A percentile compares a stretch with the other conserved stretches of the same genome.
phyloP scores from a whole-genome alignment of 1,140 invertebrate genomes.

The Polyergus mexicanus region DNA sequence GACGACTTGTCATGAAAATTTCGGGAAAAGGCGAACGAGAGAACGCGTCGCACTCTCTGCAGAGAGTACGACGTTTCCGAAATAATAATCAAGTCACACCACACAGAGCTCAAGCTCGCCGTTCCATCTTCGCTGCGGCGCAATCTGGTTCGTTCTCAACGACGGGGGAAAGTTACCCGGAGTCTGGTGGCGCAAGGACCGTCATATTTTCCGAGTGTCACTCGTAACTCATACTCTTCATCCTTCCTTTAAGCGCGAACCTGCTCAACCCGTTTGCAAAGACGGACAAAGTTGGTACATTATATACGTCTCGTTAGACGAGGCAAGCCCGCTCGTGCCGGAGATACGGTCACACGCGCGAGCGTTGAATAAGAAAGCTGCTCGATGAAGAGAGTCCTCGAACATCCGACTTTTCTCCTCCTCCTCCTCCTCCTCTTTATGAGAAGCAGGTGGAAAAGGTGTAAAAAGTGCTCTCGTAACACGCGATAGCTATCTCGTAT shows the following conservation, averaged over 20 bases:
- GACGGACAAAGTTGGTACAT: slow-evolving; percentile 69
- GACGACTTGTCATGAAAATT: background rate
- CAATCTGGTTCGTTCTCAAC: slow-evolving; percentile 47
- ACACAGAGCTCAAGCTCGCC: background rate
- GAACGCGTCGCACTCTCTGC: no score
- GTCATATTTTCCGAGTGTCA: slow-evolving; percentile 49
- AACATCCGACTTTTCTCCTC: background rate
- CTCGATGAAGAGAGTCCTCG: slow-evolving; percentile 30
- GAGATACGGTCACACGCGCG: background rate
- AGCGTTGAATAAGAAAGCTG: slow-evolving; percentile 50
- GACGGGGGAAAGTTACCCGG: slow-evolving; percentile 23
- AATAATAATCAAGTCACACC: slow-evolving; percentile 55
- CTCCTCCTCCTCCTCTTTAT: background rate
- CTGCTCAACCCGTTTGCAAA: slow-evolving; percentile 11
- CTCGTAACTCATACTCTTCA: slow-evolving; percentile 55
- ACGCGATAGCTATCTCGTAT: background rate
- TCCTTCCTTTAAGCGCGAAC: slow-evolving; percentile 50
- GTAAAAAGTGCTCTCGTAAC: slow-evolving; percentile 16
- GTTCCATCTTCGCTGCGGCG: slow-evolving; percentile 30
- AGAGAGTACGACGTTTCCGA: slow-evolving; percentile 20
- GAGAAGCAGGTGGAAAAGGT: slow-evolving; percentile 15
- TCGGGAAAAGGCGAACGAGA: background rate
- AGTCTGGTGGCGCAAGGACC: slow-evolving; percentile 6
- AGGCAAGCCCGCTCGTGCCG: slow-evolving; percentile 14
- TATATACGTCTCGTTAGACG: slow-evolving; percentile 75